Percentiles rank a stretch among this genome's conserved stretches.
Evolutionary conservation across 1,140 invertebrate genomes (phyloP).

Genomic region (Lasioglossum baleicum): DNA sequence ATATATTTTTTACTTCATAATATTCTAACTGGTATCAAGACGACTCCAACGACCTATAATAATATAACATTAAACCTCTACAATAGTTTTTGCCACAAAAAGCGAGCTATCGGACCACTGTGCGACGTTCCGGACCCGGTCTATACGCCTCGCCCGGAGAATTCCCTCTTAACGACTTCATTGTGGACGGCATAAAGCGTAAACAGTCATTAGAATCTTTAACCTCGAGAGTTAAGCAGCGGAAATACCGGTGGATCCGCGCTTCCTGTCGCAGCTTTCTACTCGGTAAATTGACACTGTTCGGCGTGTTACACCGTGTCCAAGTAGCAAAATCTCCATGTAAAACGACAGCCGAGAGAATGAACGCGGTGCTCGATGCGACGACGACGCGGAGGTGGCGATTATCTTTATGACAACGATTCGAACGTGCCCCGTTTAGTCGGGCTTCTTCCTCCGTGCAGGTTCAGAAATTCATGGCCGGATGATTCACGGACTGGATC

Average conservation of each 20-base stretch:
- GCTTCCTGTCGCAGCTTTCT: conserved; percentile 53
- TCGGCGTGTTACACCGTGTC: conserved; percentile 6
- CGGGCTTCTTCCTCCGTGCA: conserved; percentile 31
- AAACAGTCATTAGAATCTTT: conserved; percentile 50
- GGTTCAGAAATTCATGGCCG: not conserved
- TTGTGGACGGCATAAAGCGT: conserved; percentile 40
- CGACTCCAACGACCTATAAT: too few species aligned
- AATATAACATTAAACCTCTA: too few species aligned
- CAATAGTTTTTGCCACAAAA: too few species aligned
- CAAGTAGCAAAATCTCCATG: not conserved
- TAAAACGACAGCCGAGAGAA: conserved; percentile 8
- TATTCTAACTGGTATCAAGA: too few species aligned
- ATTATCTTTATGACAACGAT: conserved; percentile 49
- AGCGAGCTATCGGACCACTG: too few species aligned
- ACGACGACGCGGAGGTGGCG: conserved; percentile 27
- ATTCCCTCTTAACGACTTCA: not conserved
- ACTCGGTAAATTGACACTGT: not conserved
- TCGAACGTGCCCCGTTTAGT: conserved; percentile 32
- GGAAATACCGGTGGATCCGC: conserved; percentile 57
- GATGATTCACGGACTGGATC: conserved; percentile 40
- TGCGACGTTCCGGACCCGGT: too few species aligned
- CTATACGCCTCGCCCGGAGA: too few species aligned
- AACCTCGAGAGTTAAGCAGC: conserved; percentile 52
- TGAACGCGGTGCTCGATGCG: conserved; percentile 27
- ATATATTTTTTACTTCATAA: too few species aligned